Percentiles rank a stretch among this genome's conserved stretches.
phyloP scores from a whole-genome alignment of 2,113 vertebrate genomes.

The Pongo pygmaeus region DNA sequence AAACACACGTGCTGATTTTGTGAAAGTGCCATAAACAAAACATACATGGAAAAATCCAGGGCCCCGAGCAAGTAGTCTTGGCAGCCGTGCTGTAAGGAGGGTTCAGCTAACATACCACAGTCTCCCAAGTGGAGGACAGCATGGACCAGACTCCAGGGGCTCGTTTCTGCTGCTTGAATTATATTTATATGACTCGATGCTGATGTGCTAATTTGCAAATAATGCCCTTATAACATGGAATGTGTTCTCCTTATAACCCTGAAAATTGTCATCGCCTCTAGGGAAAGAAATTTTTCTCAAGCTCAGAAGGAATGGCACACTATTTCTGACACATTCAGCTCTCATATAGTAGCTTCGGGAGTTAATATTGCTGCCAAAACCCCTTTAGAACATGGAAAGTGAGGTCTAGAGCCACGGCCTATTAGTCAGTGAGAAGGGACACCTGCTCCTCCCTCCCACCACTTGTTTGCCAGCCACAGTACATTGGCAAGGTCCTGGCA shows the following conservation, averaged over 20 bases:
- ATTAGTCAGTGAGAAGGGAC: background rate
- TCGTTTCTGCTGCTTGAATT: background rate
- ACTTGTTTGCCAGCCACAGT: background rate
- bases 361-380: conserved; percentile 8
- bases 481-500: background rate
- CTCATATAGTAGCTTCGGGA: conserved; percentile 15
- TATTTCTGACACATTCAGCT: conserved; percentile 4
- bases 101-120: fast-evolving
- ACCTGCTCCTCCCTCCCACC: conserved; percentile 40
- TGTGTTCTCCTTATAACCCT: conserved; percentile 28
- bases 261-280: conserved; percentile 48
- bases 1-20: background rate
- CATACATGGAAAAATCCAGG: background rate
- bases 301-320: background rate
- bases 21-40: background rate
- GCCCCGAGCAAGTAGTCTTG: background rate
- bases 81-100: background rate
- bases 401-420: conserved; percentile 26
- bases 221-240: background rate
- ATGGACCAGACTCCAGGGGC: fast-evolving
- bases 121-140: background rate
- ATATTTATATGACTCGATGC: background rate
- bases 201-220: conserved; percentile 53
- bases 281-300: conserved; percentile 40
- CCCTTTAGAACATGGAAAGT: conserved; percentile 49